Base-by-base conservation (phyloP, 1,140 invertebrate species). In the Brevipalpus yothersi region DNA sequence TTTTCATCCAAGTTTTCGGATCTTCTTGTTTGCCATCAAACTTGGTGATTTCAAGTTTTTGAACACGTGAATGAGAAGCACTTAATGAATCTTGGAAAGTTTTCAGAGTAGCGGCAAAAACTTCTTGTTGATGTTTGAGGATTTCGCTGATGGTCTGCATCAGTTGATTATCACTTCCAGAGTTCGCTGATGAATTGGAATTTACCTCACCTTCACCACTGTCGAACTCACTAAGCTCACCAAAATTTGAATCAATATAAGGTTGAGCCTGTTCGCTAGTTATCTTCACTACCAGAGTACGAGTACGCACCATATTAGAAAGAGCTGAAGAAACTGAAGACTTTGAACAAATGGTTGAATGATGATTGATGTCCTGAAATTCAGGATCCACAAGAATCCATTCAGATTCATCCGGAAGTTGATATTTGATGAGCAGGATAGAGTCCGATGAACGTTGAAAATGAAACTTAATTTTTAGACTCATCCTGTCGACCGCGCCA, bases 11-110 rank as follows among this genome's bases (percentile, higher is more conserved):
- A 42, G 41, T 43, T 19, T 43, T 57, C 5, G 56, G 39, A 15
- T 57, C 56, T 19, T 57, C 56, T 10, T 4, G 15, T 43, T 57
- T 57, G 12, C 56, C 41, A 57, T 57, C 56, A 57, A 57, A 57
- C 17, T 57, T 57, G 17, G 56, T 41, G 13, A 57, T 57, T 41
- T 57, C 41, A 31, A 57, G 41, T 41, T 21, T 11, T 23, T 54
- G 21, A 40, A 54, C 19, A 23, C 15, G 12, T 23, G 21, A 13
- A 31, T 12, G 11, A 10, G 21, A 54, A 10, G 53, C 19, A 23
- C 39, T 17, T 23, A 54, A 19, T n/a, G 53, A 23, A 23, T 54
- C 53, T 54, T 54, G 53, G 1, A 54, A 54, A 23, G 19, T n/a
- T 4, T 10, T 11, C 19, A 54, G 21, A 23, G 39, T 54, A 40